Percentiles rank a stretch among this genome's conserved stretches.
Conservation (phyloP, 2,797 vertebrate species). For the Enteromius viviparus region DNA sequence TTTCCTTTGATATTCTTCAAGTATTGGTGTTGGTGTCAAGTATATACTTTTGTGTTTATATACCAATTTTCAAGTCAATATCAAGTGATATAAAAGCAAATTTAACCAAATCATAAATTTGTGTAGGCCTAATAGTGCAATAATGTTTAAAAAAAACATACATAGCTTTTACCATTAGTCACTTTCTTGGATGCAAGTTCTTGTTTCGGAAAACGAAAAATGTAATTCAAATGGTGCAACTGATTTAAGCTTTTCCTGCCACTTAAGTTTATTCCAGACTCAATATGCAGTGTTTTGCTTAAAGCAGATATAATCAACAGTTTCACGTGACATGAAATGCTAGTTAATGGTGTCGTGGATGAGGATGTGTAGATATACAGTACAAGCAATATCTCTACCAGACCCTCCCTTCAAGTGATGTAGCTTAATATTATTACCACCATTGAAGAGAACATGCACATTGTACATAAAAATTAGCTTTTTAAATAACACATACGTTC, state of each 20-base stretch:
- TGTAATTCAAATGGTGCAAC: not conserved
- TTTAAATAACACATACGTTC: conserved; percentile 48
- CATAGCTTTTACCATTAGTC: not conserved
- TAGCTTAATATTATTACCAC: conserved; percentile 8
- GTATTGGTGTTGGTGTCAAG: conserved; percentile 53
- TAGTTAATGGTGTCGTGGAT: not conserved
- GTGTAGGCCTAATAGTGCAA: conserved; percentile 8
- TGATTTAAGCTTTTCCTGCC: not conserved
- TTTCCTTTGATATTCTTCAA: conserved; percentile 47
- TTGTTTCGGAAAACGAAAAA: not conserved
- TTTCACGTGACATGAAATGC: not conserved
- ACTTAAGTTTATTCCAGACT: not conserved
- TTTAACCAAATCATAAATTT: not conserved
- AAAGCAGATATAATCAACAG: not conserved
- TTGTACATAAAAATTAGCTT: conserved; percentile 58
- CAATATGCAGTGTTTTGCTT: not conserved
- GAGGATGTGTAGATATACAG: conserved; percentile 28
- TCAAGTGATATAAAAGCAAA: conserved; percentile 42
- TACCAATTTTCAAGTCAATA: conserved; percentile 27
- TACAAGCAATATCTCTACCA: conserved; percentile 17
- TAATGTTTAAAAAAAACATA: not conserved
- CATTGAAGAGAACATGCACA: conserved; percentile 65
- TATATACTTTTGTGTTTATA: conserved; percentile 33
- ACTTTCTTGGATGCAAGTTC: not conserved
- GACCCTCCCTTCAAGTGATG: conserved; percentile 22